Evolutionary conservation across 2,113 vertebrate species (phyloP).

Genomic region (Pampusana beccarii): DNA sequence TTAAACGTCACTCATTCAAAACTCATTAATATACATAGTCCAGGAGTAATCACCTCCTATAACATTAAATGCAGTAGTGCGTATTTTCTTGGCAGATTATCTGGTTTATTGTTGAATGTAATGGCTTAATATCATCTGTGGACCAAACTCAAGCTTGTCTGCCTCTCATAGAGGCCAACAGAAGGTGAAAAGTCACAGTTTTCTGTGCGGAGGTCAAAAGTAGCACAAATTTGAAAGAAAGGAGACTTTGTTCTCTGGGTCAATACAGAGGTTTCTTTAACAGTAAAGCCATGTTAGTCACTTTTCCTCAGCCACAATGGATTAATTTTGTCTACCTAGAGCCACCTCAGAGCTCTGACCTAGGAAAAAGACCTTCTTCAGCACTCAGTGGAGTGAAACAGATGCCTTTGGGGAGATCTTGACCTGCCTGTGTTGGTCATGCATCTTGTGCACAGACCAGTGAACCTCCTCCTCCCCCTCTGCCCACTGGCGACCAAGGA

Average conservation of each 20-base stretch:
- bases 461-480: neutral
- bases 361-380: neutral
- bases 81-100: slow-evolving; percentile 42
- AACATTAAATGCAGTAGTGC: slow-evolving; percentile 6
- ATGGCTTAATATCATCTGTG: neutral
- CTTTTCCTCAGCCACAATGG: neutral
- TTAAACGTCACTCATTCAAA: slow-evolving; percentile 71
- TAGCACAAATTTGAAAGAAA: neutral
- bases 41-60: slow-evolving; percentile 35
- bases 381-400: neutral
- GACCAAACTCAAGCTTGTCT: neutral
- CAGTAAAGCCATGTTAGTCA: neutral
- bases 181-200: neutral
- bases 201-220: neutral
- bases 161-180: neutral
- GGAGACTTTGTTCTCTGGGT: neutral
- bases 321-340: neutral
- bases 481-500: neutral
- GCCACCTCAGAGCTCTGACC: neutral
- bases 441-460: neutral
- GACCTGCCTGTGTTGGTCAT: neutral
- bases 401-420: neutral
- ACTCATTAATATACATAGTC: slow-evolving; percentile 68
- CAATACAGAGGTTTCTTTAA: neutral
- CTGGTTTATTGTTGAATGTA: neutral